Conservation (phyloP, 2,888 invertebrate genomes). For the Agriopis leucophaearia region DNA sequence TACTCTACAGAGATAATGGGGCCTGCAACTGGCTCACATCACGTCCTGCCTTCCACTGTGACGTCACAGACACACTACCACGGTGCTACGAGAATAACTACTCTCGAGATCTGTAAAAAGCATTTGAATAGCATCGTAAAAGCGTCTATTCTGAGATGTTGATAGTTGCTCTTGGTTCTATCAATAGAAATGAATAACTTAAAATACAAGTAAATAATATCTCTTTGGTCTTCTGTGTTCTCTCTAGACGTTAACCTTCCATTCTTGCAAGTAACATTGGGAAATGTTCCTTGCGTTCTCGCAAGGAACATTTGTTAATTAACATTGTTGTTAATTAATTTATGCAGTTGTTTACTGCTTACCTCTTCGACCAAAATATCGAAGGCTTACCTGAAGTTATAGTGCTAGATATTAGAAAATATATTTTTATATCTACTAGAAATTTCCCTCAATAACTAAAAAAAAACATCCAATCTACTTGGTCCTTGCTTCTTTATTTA, state of each 20-base stretch:
- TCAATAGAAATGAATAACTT: background rate
- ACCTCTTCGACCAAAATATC: no score
- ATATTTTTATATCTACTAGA: no score
- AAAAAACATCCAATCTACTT: background rate
- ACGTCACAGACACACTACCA: constrained; percentile 1
- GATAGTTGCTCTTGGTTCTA: background rate
- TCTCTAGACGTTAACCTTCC: background rate
- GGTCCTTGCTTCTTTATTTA: no score
- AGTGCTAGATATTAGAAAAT: no score
- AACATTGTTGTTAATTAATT: no score
- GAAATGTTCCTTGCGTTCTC: no score
- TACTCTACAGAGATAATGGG: constrained; percentile 6
- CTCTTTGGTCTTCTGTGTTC: background rate
- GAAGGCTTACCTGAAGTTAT: no score
- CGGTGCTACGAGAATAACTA: background rate
- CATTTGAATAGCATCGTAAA: background rate
- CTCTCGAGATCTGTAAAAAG: constrained; percentile 9
- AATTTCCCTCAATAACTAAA: background rate
- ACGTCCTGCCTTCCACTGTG: constrained; percentile 6
- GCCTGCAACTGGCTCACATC: constrained; percentile 14
- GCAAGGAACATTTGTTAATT: no score
- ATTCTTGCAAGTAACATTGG: no score
- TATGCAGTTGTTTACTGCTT: no score
- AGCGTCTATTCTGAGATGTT: background rate
- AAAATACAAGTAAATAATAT: background rate